phyloP scores from a whole-genome alignment of 37 sponge, comb jelly and placozoan species.

The Theonella swinhoei region DNA sequence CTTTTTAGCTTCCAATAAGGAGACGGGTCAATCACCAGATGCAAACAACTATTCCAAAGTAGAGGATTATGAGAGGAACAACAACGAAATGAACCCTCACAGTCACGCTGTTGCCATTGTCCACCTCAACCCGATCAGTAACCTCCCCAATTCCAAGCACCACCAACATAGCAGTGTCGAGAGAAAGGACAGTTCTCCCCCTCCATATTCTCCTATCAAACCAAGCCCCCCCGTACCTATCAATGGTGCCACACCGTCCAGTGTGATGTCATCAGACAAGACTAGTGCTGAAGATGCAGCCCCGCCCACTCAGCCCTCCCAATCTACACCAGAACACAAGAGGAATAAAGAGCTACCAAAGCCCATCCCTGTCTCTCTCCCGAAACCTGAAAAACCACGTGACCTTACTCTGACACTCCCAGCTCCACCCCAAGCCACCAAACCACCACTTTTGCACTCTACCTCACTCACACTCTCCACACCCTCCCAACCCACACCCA shows the following conservation, averaged over 20 bases:
- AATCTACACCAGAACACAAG: neutral
- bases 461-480: neutral
- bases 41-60: too few species aligned
- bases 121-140: neutral
- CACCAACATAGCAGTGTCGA: neutral
- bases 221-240: neutral
- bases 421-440: neutral
- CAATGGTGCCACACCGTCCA: neutral
- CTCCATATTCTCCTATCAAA: neutral
- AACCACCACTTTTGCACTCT: neutral
- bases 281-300: neutral
- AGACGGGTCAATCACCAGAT: too few species aligned
- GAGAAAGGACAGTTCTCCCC: neutral
- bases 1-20: too few species aligned
- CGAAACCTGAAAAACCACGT: neutral
- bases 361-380: neutral
- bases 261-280: neutral
- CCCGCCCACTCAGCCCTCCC: neutral
- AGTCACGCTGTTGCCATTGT: neutral
- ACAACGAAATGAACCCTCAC: neutral
- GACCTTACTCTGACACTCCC: neutral
- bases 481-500: neutral
- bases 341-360: neutral
- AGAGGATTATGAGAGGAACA: neutral
- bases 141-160: neutral